Base-by-base conservation (phyloP, 2,113 vertebrate species). In the Struthio camelus region DNA sequence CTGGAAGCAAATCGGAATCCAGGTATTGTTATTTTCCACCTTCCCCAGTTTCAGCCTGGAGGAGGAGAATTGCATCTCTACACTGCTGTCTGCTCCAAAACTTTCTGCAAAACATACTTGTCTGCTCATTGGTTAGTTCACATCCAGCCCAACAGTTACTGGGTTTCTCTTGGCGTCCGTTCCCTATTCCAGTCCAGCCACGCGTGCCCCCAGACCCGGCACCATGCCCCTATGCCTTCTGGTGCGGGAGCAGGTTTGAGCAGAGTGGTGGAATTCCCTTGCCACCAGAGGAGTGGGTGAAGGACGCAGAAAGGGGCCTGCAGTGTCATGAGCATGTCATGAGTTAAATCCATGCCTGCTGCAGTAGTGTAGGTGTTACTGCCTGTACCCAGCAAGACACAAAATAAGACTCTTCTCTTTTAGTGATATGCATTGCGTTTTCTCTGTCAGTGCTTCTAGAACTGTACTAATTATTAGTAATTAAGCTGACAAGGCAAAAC, bases 381-480 rank as follows among this genome's bases (percentile, higher is more conserved):
- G 25, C 30, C 27, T 38, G 50, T 27, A 25, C 48, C 70, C 25
- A 40, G 8, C 27, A 56, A 56, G 38, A 32, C 1, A 0, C 16
- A 40, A 54, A 8, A 4, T 8, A 46, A 64, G 89, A 59, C 32
- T 64, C 79, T 89, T 84, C 91, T 84, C 56, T 50, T 72, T 42
- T 2, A 46, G 46, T 34, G 40, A 79, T 19, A 1, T 1, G 5
- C 14, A 11, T 4, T 23, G 2, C 7, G 0, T 82, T 96, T 96
- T 96, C 75, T 70, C 62, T 91, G 89, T 42, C 91, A 87, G 51
- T 18, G 80, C 93, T 82, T 79, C 70, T 40, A 34, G 66, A 81
- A 48, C 84, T 65, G 20, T 20, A 46, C 66, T 93, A 96, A 96
- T 97, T 95, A 95, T 85, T 89, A 69, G 85, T 94, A 87, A 96